Conservation (phyloP, 2,113 vertebrate genomes). For the Tachysurus fulvidraco region DNA sequence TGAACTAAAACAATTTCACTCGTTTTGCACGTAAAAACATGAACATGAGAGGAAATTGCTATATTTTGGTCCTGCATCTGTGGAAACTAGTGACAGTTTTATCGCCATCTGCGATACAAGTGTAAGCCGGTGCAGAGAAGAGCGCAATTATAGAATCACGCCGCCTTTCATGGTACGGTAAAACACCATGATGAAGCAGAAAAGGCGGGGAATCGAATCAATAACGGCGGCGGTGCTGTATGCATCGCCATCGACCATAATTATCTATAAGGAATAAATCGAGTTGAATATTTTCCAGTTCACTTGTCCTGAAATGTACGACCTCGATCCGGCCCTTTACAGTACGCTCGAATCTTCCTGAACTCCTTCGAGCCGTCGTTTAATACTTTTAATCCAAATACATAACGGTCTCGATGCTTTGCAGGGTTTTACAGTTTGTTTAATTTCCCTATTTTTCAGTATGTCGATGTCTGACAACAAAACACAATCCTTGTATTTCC, state of each 20-base stretch:
- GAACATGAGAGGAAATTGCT: neutral
- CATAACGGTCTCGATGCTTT: neutral
- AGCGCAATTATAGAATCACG: conserved; percentile 39
- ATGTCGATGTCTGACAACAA: neutral
- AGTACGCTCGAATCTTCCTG: neutral
- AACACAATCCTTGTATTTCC: neutral
- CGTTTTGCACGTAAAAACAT: neutral
- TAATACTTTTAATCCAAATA: neutral
- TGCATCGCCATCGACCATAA: neutral
- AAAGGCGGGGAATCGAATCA: neutral
- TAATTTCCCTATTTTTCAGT: neutral
- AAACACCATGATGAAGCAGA: conserved; percentile 18
- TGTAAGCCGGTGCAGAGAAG: conserved; percentile 25
- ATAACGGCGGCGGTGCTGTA: neutral
- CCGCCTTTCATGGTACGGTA: conserved; percentile 36
- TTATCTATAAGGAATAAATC: neutral
- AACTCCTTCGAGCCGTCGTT: neutral
- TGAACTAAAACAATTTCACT: neutral
- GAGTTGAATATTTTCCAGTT: neutral
- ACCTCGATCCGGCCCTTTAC: neutral
- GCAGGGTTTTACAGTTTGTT: neutral
- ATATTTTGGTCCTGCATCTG: conserved; percentile 3
- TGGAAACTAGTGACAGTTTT: conserved; percentile 3
- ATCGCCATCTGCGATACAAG: conserved; percentile 23
- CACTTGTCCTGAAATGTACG: neutral